Evolutionary conservation across 1,140 invertebrate species (phyloP), one percentile per base, ranked within the genome.

Genomic region (Neodiprion virginianus): DNA sequence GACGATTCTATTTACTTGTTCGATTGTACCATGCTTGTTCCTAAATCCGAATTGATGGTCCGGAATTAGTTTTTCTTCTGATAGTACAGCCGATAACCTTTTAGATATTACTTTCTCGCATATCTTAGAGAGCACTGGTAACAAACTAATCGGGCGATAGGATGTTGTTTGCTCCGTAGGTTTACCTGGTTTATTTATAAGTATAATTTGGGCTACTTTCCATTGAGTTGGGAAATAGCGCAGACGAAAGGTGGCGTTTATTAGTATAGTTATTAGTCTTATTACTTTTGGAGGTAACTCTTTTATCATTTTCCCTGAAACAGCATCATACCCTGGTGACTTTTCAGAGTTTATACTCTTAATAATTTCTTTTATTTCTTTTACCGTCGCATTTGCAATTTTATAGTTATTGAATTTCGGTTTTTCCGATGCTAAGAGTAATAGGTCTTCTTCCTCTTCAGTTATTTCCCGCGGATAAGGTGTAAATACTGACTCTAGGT

Each of bases 161-260:
- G 77, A 78, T 1, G 80, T 71, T 2, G 72, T 67, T 3, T 75
- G 74, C 76, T n/a, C 77, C 72, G 40, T 21, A 21, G 17, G 17
- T 21, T 21, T 21, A 21, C 17, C 17, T 21, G 79, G 75, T 74
- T 85, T 86, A 7, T 79, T 80, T 5, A 85, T 80, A 12, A 84
- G 78, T 10, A 86, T 78, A 11, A 88, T 80, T 74, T 76, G 48
- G 2, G 85, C 81, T 21, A 77, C 67, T 76, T 86, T 82, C 82
- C 84, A 87, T 12, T 79, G 75, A 8, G 66, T 21, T 4, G 85
- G 86, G 1, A 68, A 74, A 40, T 77, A 74, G 21, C 65, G 10
- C 7, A 69, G 61, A 71, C 75, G 1, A 8, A 79, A 21, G 12
- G 67, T 66, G 40, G 73, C 65, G 67, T 79, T 78, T 53, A 75